A percentile compares a stretch with the other conserved stretches of the same genome.
Conservation (phyloP, 2,797 vertebrate species). For the Anguilla obscura region DNA sequence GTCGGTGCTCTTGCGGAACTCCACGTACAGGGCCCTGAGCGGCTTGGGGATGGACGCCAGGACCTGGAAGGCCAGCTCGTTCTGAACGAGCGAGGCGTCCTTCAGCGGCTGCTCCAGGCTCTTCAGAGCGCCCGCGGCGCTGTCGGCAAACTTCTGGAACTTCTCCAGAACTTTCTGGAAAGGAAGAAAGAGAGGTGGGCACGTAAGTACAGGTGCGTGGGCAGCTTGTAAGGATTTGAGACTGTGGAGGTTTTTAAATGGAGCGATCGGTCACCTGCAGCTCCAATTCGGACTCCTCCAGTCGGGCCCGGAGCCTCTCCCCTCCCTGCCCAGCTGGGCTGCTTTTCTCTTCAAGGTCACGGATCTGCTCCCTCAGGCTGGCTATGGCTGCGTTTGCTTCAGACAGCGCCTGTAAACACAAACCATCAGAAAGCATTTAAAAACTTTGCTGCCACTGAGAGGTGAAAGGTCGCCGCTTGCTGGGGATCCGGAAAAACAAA, state of each 20-base stretch:
- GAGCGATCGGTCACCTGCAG: conserved; percentile 59
- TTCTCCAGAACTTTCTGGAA: conserved; percentile 55
- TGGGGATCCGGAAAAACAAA: not conserved
- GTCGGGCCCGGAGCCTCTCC: conserved; percentile 25
- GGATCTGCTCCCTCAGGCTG: conserved; percentile 44
- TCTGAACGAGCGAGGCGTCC: not conserved
- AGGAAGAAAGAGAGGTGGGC: not conserved
- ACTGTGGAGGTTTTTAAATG: not conserved
- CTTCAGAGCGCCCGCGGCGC: not conserved
- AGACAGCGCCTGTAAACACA: conserved; percentile 46
- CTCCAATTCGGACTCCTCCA: conserved; percentile 49
- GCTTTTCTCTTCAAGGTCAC: conserved; percentile 26
- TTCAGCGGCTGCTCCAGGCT: not conserved
- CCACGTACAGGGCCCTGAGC: not conserved
- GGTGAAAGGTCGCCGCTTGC: not conserved
- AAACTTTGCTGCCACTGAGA: not conserved
- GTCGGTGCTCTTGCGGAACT: not conserved
- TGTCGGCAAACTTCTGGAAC: conserved; percentile 53
- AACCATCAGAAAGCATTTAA: not conserved
- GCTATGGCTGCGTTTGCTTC: conserved; percentile 47
- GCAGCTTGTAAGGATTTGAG: not conserved
- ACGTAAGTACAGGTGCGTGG: too few relatives aligned
- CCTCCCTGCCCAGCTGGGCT: not conserved
- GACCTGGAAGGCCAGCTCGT: not conserved
- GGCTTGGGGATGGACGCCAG: conserved; percentile 41